Percentiles rank a stretch among this genome's conserved stretches.
Conservation (phyloP, 1,140 invertebrate genomes). For the Papilio dardanus region DNA sequence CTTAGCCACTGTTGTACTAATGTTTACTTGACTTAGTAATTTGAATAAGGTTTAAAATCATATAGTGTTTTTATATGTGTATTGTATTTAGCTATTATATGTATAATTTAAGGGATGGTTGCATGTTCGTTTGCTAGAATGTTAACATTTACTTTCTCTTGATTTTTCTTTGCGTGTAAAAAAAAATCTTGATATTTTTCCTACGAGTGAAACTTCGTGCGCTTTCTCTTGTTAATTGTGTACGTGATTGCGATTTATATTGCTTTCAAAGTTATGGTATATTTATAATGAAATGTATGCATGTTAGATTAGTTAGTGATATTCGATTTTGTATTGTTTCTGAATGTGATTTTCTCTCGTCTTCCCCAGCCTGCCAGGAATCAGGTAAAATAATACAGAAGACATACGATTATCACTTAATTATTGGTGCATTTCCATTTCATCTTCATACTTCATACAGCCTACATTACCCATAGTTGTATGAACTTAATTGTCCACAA, state of each 20-base stretch:
- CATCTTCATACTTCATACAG: constrained; percentile 11
- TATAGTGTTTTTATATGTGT: constrained; percentile 34
- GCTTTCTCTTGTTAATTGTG: constrained; percentile 75
- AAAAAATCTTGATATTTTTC: constrained; percentile 78
- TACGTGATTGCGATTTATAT: constrained; percentile 62
- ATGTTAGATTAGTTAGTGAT: constrained; percentile 69
- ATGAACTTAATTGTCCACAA: too few relatives aligned
- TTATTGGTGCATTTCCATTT: neutral
- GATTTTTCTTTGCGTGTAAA: constrained; percentile 77
- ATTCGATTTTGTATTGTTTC: constrained; percentile 76
- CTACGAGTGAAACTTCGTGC: constrained; percentile 65
- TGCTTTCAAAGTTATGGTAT: constrained; percentile 46
- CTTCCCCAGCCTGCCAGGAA: constrained; percentile 80
- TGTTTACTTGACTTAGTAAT: too few relatives aligned
- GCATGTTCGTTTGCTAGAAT: neutral
- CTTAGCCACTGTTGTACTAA: too few relatives aligned
- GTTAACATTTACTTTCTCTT: constrained; percentile 53
- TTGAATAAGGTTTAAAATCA: too few relatives aligned
- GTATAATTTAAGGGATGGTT: constrained; percentile 19
- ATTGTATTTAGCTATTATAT: constrained; percentile 21
- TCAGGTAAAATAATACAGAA: constrained; percentile 65
- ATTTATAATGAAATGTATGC: constrained; percentile 57
- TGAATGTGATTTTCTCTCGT: constrained; percentile 80
- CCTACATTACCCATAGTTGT: neutral
- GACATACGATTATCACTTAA: constrained; percentile 27